Conservation (phyloP, 2,888 invertebrate species). For the Chrysomela aeneicollis region DNA sequence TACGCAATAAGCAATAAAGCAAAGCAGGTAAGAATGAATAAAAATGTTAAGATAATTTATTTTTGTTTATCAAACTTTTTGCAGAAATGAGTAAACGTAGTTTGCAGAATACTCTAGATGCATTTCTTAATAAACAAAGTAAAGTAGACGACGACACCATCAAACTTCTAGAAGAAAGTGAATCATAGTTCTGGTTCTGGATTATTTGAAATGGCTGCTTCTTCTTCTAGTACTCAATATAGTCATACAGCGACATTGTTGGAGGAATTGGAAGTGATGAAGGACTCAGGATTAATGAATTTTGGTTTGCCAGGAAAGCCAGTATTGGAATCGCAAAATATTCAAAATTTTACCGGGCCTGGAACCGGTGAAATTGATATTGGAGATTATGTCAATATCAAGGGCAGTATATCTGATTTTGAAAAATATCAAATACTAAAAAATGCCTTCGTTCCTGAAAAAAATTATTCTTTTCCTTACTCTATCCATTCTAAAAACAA, state of each 20-base stretch:
- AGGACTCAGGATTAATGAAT: conserved; percentile 3
- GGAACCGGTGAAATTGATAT: conserved; percentile 2
- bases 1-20: not conserved
- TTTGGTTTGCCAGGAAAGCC: conserved; percentile 5
- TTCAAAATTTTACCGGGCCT: not conserved
- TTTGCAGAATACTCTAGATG: conserved; percentile 10
- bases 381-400: not conserved
- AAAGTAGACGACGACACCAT: no score
- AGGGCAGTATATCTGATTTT: not conserved
- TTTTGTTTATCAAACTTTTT: conserved; percentile 6
- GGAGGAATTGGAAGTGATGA: no score
- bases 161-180: conserved; percentile 8
- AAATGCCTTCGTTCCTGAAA: no score
- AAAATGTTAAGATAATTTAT: not conserved
- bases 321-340: not conserved
- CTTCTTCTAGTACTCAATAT: not conserved
- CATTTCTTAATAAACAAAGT: not conserved
- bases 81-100: conserved; percentile 12
- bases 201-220: not conserved
- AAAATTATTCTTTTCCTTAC: no score
- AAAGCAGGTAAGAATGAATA: not conserved
- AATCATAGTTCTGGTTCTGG: conserved; percentile 8
- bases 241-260: conserved; percentile 1
- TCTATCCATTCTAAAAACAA: no score
- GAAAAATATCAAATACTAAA: not conserved